Base-by-base conservation (phyloP, 1,140 invertebrate species). In the Ceratosolen fusciceps region DNA sequence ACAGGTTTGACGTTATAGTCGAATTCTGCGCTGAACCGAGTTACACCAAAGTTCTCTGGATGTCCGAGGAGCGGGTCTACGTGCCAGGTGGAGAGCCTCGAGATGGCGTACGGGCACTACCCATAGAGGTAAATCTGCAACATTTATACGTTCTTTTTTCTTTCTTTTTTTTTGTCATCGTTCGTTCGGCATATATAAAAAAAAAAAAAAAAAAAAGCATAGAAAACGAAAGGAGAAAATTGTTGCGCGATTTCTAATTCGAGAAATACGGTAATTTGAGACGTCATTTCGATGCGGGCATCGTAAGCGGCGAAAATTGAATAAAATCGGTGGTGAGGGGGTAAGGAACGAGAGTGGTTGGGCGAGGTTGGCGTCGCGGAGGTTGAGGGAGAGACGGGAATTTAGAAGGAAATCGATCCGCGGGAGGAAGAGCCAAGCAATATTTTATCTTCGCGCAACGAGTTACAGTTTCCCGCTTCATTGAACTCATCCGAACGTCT, bases 1-100 rank as follows among this genome's bases (percentile, higher is more conserved):
- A 92, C 56, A 83, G 89, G 0, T 83, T 92, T 58, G 88, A 90
- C 68, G 84, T 93, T 1, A 86, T 90, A 39, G 91, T 92, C 4
- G 92, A 93, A 80, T 92, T 93, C 82, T 93, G 93, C 84, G 91
- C 92, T 26, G 91, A 92, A 76, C 93, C 92, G 0, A 86, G 86
- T 56, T 91, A 92, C 76, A 91, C 89, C 4, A 90, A 90, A 80
- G 89, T 92, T 8, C 85, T 92, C 47, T 93, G 93, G 93, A 87
- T 93, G 72, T 91, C 92, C 60, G 87, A 91, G 43, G 89, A 90
- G 62, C 85, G 86, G 60, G 90, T 92, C 54, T 90, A 93, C 74
- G 84, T 89, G 49, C 92, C 93, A 16, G 92, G 92, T 19, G 85
- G 84, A 47, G 88, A 90, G 58, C 82, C 87, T 62, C 87, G 83